These are phyloP conservation scores for Mareca penelope DNA, from an alignment of 2,797 vertebrate genomes.

Conservation along the genomic window DNA sequence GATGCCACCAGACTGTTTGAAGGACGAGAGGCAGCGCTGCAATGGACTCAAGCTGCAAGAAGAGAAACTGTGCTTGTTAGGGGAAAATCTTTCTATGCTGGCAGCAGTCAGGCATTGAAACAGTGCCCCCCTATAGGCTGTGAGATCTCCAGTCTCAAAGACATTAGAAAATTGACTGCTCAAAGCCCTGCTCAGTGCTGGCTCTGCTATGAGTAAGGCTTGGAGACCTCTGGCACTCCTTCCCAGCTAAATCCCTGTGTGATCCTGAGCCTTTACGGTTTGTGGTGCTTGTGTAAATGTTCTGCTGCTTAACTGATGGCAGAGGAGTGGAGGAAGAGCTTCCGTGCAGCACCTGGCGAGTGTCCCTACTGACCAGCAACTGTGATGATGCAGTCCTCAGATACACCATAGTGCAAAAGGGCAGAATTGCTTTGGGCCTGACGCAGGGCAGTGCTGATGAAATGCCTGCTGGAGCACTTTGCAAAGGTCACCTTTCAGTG, in stretches of 20 bases:
- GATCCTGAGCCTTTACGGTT: background rate
- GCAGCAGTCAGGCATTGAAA: background rate
- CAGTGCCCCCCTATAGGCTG: rapidly evolving
- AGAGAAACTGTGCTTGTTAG: background rate
- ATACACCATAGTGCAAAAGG: rapidly evolving
- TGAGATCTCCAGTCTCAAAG: background rate
- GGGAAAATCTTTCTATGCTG: background rate
- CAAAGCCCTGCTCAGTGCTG: background rate
- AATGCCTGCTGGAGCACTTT: background rate
- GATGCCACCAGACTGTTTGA: background rate
- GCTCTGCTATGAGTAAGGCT: background rate
- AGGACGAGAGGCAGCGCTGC: background rate
- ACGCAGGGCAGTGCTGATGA: background rate
- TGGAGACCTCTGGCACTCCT: background rate
- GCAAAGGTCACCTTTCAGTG: background rate
- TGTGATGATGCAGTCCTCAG: background rate
- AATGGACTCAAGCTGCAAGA: background rate
- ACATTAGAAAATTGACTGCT: rapidly evolving
- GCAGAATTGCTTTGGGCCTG: background rate
- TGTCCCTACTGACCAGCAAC: background rate
- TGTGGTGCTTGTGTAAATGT: background rate
- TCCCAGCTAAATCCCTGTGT: background rate
- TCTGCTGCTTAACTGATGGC: background rate
- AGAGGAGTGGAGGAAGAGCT: background rate
- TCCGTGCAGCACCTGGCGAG: rapidly evolving